A percentile compares a stretch with the other conserved stretches of the same genome.
Conservation (phyloP, 1,140 invertebrate genomes). For the Amphibalanus amphitrite region DNA sequence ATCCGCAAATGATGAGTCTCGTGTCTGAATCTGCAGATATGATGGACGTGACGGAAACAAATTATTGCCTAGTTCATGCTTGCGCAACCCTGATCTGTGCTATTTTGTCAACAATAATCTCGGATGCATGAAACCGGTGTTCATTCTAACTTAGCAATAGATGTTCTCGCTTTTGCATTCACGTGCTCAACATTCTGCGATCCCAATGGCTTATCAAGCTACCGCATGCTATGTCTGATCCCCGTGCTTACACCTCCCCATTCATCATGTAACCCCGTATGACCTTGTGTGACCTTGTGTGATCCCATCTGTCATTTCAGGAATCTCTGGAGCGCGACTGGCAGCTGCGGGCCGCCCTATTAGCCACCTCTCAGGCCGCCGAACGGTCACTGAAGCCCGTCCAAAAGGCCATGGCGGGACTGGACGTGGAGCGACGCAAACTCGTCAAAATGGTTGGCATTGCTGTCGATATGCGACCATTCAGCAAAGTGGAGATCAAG, state of each 20-base stretch:
- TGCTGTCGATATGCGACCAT: neutral
- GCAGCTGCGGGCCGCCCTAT: neutral
- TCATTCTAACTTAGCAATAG: neutral
- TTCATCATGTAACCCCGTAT: no score
- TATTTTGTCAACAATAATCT: neutral
- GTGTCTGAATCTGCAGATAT: no score
- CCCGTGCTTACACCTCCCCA: no score
- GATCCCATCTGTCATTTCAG: neutral
- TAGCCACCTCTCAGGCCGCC: neutral
- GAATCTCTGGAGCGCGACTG: neutral
- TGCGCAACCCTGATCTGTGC: neutral
- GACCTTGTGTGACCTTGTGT: neutral
- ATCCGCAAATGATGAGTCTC: neutral
- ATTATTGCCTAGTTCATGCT: neutral
- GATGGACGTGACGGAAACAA: no score
- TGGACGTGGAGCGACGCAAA: neutral
- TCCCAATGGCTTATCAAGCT: neutral
- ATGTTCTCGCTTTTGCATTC: neutral
- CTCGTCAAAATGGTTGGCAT: neutral
- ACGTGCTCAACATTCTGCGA: neutral
- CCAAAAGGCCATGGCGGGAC: neutral
- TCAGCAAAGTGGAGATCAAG: neutral
- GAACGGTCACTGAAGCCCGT: neutral
- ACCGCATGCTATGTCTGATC: neutral
- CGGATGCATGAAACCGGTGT: neutral